Base-by-base conservation (phyloP, 2,888 invertebrate species). In the Antitype chi region DNA sequence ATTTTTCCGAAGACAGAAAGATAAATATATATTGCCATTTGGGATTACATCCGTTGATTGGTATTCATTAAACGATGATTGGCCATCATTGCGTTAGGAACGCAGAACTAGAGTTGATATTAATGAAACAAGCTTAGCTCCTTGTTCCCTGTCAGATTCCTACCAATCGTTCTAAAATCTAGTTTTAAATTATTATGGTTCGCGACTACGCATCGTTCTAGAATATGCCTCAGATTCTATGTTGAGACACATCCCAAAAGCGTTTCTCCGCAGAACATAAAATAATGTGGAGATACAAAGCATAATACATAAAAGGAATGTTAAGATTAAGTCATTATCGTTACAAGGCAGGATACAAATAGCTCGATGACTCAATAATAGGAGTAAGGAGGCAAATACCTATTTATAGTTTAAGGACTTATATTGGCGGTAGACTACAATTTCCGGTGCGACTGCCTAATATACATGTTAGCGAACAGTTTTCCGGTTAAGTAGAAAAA, bases 331-430 rank as follows among this genome's bases (percentile, higher is more conserved):
- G 38, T 60, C 20, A 77, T 67, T 76, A 66, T 55, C n/a, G 57
- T 25, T 57, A 52, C 52, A 67, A 11, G 38, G 28, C 17, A 69
- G 32, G 13, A 67, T 74, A 38, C 53, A 81, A 64, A 81, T 74
- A 72, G n/a, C 13, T 57, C 52, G 28, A 72, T 85, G 69, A 81
- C 28, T 81, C 47, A 60, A 52, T 68, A 47, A 57, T 71, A 47
- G 32, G 62, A 63, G 57, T 71, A 82, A 68, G 74, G 53, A 63
- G 55, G 43, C 63, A 68, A 53, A 73, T 72, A 47, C 3, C 82
- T 59, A 23, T n/a, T 43, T 20, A 60, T n/a, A 25, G 47, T 76
- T 23, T 60, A 52, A 59, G 60, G 55, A 57, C 64, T 74, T 70
- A 69, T n/a, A 69, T 23, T 38, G 62, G 55, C 32, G 57, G 55